Conservation (phyloP, 2,797 vertebrate genomes). For the Macroramphosus scolopax region DNA sequence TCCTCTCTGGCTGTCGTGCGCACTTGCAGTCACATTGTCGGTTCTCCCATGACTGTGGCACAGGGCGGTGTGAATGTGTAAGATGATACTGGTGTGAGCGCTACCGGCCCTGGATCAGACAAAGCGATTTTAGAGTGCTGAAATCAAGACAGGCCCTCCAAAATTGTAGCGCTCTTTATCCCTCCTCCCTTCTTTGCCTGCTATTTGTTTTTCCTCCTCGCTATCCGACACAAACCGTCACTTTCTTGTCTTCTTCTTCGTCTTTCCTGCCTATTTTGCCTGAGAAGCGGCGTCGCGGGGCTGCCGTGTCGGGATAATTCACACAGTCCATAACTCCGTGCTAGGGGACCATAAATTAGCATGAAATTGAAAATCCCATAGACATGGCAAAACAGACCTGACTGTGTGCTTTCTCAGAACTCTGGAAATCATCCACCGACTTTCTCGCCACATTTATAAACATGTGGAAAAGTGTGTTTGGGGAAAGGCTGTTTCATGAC, state of each 20-base stretch:
- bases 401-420: slow-evolving; percentile 24
- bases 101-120: slow-evolving; percentile 85
- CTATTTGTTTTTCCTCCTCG: slow-evolving; percentile 5
- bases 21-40: slow-evolving; percentile 48
- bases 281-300: not conserved
- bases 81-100: slow-evolving; percentile 97
- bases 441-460: slow-evolving; percentile 51
- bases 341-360: slow-evolving; percentile 27
- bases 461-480: slow-evolving; percentile 41
- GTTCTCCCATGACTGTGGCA: slow-evolving; percentile 68
- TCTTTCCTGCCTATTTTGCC: slow-evolving; percentile 5
- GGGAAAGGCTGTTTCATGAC: slow-evolving; percentile 15
- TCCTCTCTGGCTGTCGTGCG: slow-evolving; percentile 36
- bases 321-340: not conserved
- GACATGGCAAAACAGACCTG: slow-evolving; percentile 27
- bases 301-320: slow-evolving; percentile 6
- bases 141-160: slow-evolving; percentile 81
- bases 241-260: not conserved
- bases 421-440: slow-evolving; percentile 24
- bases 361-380: slow-evolving; percentile 33
- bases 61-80: slow-evolving; percentile 72
- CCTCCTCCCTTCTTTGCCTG: slow-evolving; percentile 22
- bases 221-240: slow-evolving; percentile 2
- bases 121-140: slow-evolving; percentile 91
- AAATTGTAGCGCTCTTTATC: slow-evolving; percentile 45